These are phyloP conservation scores for Chloropsis hardwickii DNA, from an alignment of 2,113 vertebrate genomes.

Conservation along the genomic window DNA sequence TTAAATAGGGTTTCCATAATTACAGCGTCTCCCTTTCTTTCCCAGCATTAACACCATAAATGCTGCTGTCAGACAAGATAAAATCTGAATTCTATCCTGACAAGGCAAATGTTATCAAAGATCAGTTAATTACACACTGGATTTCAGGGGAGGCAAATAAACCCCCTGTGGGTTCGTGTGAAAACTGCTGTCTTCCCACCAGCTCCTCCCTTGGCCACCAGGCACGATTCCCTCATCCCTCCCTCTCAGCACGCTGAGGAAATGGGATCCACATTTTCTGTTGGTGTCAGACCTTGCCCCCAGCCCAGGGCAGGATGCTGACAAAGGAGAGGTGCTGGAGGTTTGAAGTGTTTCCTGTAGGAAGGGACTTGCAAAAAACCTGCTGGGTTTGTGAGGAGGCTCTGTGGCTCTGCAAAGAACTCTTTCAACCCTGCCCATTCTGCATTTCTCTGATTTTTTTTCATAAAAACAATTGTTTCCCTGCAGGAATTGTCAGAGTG, in stretches of 20 bases:
- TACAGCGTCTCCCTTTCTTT: conserved; percentile 44
- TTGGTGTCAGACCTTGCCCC: neutral
- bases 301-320: neutral
- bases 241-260: accelerated
- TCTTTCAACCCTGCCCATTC: neutral
- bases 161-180: neutral
- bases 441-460: neutral
- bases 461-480: neutral
- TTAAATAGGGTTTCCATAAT: conserved; percentile 60
- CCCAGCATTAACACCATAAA: conserved; percentile 55
- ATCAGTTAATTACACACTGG: conserved; percentile 66
- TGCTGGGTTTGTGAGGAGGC: neutral
- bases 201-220: neutral
- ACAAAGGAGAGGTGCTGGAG: neutral
- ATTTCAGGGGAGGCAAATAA: conserved; percentile 41
- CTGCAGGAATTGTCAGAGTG: neutral
- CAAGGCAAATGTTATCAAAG: conserved; percentile 65
- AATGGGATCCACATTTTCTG: neutral
- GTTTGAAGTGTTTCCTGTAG: neutral
- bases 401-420: neutral
- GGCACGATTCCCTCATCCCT: neutral
- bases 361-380: neutral
- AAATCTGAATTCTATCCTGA: conserved; percentile 62
- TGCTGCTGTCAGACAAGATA: conserved; percentile 61
- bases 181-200: neutral